Base-by-base conservation (phyloP, 53 echinoderm and acorn worm species). In the Stichopus horrens region DNA sequence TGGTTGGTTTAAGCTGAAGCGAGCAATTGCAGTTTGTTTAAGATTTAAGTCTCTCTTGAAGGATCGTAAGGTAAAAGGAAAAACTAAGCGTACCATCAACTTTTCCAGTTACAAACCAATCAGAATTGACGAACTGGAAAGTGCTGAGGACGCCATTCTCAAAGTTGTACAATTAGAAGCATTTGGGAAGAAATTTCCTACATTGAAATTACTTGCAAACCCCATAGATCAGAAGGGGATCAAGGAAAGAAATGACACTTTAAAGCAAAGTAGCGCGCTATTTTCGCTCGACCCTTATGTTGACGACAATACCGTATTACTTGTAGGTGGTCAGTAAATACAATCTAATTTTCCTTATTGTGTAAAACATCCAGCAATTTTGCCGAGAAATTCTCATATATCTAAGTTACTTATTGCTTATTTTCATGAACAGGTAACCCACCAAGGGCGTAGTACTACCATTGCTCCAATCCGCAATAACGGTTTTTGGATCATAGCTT, bases 401-500 rank as follows among this genome's bases (percentile, higher is more conserved):
- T 55, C 55, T 9, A 20, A 58, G 4, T 63, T 83, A 19, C 9
- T 87, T 4, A 78, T 87, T 9, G 86, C 68, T 22, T 19, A 77
- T 53, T 90, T 86, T 53, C 88, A 91, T 56, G 76, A 84, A 23
- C 56, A 63, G 55, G 65, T 51, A 5, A 52, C 54, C 23, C 89
- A 89, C 51, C 92, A 91, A 74, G 84, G 92, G 57, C 88, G 83
- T 20, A 75, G 84, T 54, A 88, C 88, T 21, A 88, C 52, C 13
- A 19, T 80, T 19, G 84, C 88, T 21, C 77, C 83, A 23, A 78
- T 77, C 23, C n/a, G 86, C 5, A 52, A 10, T 19, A 84, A 77
- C 76, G 89, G 89, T 3, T 83, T 56, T 56, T 91, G 91, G 91
- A 74, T 91, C 0, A 74, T 91, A 5, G 89, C 86, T 8, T 84